Conservation (phyloP, 1,140 invertebrate genomes). For the Druon quercuslanigerum region DNA sequence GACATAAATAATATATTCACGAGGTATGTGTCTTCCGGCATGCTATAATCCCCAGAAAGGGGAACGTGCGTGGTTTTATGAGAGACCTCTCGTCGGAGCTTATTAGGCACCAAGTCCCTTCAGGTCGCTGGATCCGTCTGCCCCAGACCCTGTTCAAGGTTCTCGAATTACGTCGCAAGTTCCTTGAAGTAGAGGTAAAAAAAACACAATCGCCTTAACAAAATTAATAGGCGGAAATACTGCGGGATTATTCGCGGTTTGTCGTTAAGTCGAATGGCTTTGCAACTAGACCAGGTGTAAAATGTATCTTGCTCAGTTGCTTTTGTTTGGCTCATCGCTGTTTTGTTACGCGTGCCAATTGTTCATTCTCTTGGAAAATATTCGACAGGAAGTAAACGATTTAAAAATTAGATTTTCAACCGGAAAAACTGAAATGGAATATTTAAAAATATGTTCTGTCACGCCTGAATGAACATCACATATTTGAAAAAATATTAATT, state of each 20-base stretch:
- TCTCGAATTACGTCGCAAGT: slow-evolving; percentile 52
- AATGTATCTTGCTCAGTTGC: slow-evolving; percentile 6
- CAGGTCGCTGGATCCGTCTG: slow-evolving; percentile 20
- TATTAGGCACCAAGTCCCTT: slow-evolving; percentile 56
- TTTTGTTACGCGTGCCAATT: too few relatives aligned
- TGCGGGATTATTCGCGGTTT: slow-evolving; percentile 47
- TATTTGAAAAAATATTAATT: too few relatives aligned
- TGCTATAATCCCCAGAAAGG: slow-evolving; percentile 47
- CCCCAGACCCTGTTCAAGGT: slow-evolving; percentile 39
- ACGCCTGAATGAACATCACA: too few relatives aligned
- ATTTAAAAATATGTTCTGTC: too few relatives aligned
- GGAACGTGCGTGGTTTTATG: slow-evolving; percentile 46
- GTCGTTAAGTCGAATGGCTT: slow-evolving; percentile 44
- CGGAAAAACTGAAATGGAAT: too few relatives aligned
- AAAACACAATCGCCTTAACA: slow-evolving; percentile 59
- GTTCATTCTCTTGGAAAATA: too few relatives aligned
- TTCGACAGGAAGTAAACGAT: too few relatives aligned
- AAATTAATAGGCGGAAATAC: slow-evolving; percentile 66
- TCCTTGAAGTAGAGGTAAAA: slow-evolving; percentile 21
- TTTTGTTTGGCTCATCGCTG: too few relatives aligned
- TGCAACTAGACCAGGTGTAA: slow-evolving; percentile 49
- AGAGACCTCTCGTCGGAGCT: slow-evolving; percentile 44
- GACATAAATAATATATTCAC: neutral
- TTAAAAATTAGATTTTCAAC: too few relatives aligned
- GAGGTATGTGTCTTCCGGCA: neutral